A percentile compares a stretch with the other conserved stretches of the same genome.
These are phyloP conservation scores for Papilio polytes DNA, from an alignment of 1,140 invertebrate species.

Conservation along the genomic window DNA sequence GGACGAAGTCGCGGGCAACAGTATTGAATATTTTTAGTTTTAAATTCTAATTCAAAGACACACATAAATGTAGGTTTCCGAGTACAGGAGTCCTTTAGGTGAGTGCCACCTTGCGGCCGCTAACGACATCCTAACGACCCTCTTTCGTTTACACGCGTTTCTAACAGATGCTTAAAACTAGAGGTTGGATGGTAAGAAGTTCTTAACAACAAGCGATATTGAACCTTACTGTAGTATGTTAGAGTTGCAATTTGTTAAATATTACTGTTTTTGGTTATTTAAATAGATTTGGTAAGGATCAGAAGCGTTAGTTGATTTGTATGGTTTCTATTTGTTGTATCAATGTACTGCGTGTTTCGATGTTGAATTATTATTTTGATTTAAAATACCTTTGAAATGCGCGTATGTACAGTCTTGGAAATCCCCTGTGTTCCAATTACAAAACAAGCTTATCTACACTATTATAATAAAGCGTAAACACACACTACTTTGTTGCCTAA, in stretches of 20 bases:
- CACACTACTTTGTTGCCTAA: no score
- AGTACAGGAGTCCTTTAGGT: background rate
- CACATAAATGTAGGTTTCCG: background rate
- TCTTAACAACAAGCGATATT: background rate
- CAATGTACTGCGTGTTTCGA: background rate
- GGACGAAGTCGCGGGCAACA: no score
- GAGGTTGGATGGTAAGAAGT: background rate
- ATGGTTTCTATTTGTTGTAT: background rate
- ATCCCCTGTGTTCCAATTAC: no score
- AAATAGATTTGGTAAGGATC: background rate
- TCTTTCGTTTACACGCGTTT: background rate
- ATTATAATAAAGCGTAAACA: no score
- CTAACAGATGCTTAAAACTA: conserved; percentile 5
- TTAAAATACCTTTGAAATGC: background rate
- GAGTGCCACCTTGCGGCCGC: conserved; percentile 21
- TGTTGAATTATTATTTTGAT: background rate
- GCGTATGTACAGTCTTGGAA: no score
- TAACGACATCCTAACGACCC: conserved; percentile 24
- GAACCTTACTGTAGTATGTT: background rate
- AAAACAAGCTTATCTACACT: no score
- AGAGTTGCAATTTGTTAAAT: background rate
- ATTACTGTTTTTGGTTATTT: background rate
- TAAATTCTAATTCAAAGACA: background rate
- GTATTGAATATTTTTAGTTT: background rate
- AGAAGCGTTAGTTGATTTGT: background rate